A percentile compares a stretch with the other conserved stretches of the same genome.
These are phyloP conservation scores for Bostrychus sinensis DNA, from an alignment of 2,113 vertebrate species.

Conservation along the genomic window DNA sequence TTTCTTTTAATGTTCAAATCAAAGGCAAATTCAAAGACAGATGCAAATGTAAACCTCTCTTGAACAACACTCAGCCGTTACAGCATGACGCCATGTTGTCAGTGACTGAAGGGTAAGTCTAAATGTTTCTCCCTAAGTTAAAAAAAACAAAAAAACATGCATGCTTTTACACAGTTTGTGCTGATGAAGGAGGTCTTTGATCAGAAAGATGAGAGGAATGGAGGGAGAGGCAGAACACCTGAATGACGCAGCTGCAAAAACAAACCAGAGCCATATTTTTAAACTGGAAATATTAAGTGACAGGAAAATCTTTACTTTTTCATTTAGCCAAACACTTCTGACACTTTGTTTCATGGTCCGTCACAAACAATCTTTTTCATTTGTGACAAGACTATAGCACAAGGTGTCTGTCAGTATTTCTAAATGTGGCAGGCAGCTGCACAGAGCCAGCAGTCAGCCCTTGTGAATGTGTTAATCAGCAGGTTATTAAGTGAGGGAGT, in stretches of 20 bases:
- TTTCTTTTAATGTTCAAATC: not conserved
- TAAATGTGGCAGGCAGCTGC: conserved; percentile 21
- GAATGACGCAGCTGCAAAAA: conserved; percentile 7
- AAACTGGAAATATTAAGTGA: conserved; percentile 23
- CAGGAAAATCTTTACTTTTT: conserved; percentile 49
- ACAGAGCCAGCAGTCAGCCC: conserved; percentile 32
- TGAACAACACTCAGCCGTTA: not conserved
- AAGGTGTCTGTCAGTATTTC: conserved; percentile 54
- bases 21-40: not conserved
- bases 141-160: conserved; percentile 20
- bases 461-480: conserved; percentile 52
- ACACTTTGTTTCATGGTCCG: conserved; percentile 38
- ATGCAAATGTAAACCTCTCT: not conserved
- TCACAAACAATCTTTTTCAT: conserved; percentile 46
- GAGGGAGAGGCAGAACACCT: conserved; percentile 4
- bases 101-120: conserved; percentile 1
- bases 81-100: conserved; percentile 3
- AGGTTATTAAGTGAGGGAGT: conserved; percentile 47
- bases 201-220: conserved; percentile 9
- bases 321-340: conserved; percentile 38
- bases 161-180: not conserved
- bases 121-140: not conserved
- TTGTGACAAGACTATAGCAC: conserved; percentile 7
- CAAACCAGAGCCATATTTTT: conserved; percentile 6
- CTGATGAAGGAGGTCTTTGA: conserved; percentile 20